These are phyloP conservation scores for Listronotus oregonensis DNA, from an alignment of 1,140 invertebrate genomes.

Conservation along the genomic window DNA sequence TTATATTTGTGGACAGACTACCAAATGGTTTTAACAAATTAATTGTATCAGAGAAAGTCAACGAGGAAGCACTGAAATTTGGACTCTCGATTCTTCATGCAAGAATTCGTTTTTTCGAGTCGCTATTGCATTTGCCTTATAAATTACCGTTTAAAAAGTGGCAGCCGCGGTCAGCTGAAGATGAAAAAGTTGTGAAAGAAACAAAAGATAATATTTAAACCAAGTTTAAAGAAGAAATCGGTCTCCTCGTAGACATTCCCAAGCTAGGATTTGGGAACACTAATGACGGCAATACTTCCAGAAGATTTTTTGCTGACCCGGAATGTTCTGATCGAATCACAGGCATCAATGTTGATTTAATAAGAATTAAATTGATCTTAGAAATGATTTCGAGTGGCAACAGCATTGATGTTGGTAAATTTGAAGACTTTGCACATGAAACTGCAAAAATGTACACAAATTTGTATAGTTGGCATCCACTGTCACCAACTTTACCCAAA, in stretches of 20 bases:
- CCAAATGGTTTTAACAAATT: slow-evolving; percentile 45
- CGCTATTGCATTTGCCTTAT: not conserved
- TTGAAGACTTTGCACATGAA: too few species aligned
- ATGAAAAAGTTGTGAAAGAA: not conserved
- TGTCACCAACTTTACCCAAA: too few species aligned
- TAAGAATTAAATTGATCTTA: not conserved
- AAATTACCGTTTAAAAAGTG: not conserved
- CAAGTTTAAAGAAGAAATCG: not conserved
- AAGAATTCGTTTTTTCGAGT: too few species aligned
- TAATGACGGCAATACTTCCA: not conserved
- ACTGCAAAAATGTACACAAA: too few species aligned
- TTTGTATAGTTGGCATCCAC: too few species aligned
- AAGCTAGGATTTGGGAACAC: too few species aligned
- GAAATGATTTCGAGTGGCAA: not conserved
- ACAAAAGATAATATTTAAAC: not conserved
- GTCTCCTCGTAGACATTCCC: not conserved
- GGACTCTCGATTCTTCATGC: too few species aligned
- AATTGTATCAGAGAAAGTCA: not conserved
- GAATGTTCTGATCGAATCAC: not conserved
- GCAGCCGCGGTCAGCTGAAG: not conserved
- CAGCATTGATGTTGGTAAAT: too few species aligned
- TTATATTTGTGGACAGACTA: slow-evolving; percentile 42
- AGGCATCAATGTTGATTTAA: not conserved
- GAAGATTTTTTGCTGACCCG: not conserved
- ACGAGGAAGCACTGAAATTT: too few species aligned